Percentiles rank a stretch among this genome's conserved stretches.
phyloP scores from a whole-genome alignment of 2,888 invertebrate genomes.

The Drosophila vallismaia region DNA sequence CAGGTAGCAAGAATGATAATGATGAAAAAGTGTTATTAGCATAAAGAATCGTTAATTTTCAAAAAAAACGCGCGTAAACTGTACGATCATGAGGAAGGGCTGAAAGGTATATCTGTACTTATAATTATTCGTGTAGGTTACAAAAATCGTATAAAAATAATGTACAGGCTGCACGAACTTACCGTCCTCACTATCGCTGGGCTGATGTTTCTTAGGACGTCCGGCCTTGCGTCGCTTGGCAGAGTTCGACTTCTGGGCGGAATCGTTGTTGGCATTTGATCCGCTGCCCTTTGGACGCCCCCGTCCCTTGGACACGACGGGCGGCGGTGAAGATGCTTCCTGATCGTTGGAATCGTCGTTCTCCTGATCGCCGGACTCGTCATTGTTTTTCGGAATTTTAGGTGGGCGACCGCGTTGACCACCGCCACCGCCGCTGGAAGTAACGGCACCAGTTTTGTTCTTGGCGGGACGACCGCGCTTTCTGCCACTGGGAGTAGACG shows the following conservation, averaged over 20 bases:
- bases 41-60: too few species aligned
- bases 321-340: background rate
- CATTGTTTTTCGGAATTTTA: slow-evolving; percentile 42
- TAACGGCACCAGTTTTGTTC: slow-evolving; percentile 38
- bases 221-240: slow-evolving; percentile 68
- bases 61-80: too few species aligned
- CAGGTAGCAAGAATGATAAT: too few species aligned
- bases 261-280: slow-evolving; percentile 23
- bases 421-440: background rate
- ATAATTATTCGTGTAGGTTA: too few species aligned
- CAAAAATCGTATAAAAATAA: too few species aligned
- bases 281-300: slow-evolving; percentile 63
- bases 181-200: slow-evolving; percentile 71
- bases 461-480: slow-evolving; percentile 77
- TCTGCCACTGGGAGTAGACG: slow-evolving; percentile 58
- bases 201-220: slow-evolving; percentile 68
- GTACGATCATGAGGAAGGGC: too few species aligned
- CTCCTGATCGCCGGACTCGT: slow-evolving; percentile 47
- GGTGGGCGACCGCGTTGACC: slow-evolving; percentile 41
- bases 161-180: slow-evolving; percentile 22
- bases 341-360: slow-evolving; percentile 38
- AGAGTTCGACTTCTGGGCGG: slow-evolving; percentile 31
- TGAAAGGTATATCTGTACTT: too few species aligned
- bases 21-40: too few species aligned
- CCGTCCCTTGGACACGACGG: slow-evolving; percentile 62